Evolutionary conservation across 2,888 invertebrate genomes (phyloP).

Genomic region (Spisula subtruncata): DNA sequence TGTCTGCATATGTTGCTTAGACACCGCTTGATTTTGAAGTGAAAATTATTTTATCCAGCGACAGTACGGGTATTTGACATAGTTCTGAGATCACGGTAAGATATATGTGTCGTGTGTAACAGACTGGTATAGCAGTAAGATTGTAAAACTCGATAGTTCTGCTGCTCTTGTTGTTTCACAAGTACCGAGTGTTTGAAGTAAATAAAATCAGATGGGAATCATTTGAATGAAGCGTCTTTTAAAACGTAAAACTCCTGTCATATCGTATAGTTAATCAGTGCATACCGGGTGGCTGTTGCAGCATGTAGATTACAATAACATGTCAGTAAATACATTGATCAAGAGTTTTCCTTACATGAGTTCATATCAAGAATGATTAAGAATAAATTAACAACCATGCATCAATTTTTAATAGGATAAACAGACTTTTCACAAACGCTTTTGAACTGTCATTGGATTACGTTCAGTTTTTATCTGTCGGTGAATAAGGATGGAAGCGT

Average conservation of each 20-base stretch:
- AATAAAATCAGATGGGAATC: conserved; percentile 9
- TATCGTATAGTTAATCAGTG: neutral
- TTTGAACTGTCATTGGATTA: neutral
- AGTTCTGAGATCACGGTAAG: too few relatives aligned
- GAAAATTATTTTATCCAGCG: neutral
- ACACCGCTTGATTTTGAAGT: conserved; percentile 7
- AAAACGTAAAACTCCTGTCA: neutral
- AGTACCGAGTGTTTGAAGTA: neutral
- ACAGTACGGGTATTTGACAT: neutral
- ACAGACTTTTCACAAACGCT: conserved; percentile 6
- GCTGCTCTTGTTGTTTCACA: neutral
- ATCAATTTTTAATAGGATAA: conserved; percentile 2
- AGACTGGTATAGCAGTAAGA: neutral
- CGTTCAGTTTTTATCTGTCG: neutral
- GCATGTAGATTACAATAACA: neutral
- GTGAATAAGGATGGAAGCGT: neutral
- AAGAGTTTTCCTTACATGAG: neutral
- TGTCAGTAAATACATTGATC: neutral
- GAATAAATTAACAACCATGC: conserved; percentile 5
- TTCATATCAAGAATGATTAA: neutral
- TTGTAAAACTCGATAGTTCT: neutral
- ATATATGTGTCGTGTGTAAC: too few relatives aligned
- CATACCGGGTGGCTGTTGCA: neutral
- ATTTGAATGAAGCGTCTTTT: neutral
- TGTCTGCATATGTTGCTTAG: neutral